phyloP scores from a whole-genome alignment of 2,888 invertebrate species.

The Ophion costatus region DNA sequence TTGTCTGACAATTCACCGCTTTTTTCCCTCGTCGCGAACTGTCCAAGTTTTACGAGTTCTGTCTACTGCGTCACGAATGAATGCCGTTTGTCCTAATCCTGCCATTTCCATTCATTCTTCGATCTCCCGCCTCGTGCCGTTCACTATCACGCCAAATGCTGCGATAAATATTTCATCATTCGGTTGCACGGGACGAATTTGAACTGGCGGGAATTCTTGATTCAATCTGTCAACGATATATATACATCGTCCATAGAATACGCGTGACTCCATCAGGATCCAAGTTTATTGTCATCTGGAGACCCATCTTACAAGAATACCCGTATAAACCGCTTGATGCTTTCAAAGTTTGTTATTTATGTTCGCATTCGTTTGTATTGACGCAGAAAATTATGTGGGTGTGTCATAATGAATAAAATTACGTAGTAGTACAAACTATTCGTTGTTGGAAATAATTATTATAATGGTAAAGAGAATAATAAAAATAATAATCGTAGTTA shows the following conservation, averaged over 20 bases:
- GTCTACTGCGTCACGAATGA: slow-evolving; percentile 1
- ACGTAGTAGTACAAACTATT: too few species aligned
- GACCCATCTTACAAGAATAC: neutral
- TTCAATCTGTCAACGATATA: neutral
- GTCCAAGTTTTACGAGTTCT: neutral
- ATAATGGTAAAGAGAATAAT: too few species aligned
- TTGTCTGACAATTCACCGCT: slow-evolving; percentile 13
- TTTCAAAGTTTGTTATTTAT: too few species aligned
- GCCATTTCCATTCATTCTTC: neutral
- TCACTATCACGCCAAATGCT: slow-evolving; percentile 1
- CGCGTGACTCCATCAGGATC: neutral
- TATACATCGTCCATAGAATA: neutral
- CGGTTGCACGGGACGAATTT: neutral
- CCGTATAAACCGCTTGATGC: too few species aligned
- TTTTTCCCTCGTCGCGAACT: slow-evolving; percentile 6
- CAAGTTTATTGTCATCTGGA: neutral
- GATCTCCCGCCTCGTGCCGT: neutral
- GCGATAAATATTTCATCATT: slow-evolving; percentile 18
- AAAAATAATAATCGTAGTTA: too few species aligned
- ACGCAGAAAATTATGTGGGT: too few species aligned
- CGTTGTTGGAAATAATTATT: too few species aligned
- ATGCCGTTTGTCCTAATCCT: neutral
- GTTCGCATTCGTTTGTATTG: too few species aligned
- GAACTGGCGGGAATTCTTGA: neutral
- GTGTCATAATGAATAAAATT: too few species aligned